Base-by-base conservation (phyloP, 2,888 invertebrate species). In the Trissoscelio sp. region DNA sequence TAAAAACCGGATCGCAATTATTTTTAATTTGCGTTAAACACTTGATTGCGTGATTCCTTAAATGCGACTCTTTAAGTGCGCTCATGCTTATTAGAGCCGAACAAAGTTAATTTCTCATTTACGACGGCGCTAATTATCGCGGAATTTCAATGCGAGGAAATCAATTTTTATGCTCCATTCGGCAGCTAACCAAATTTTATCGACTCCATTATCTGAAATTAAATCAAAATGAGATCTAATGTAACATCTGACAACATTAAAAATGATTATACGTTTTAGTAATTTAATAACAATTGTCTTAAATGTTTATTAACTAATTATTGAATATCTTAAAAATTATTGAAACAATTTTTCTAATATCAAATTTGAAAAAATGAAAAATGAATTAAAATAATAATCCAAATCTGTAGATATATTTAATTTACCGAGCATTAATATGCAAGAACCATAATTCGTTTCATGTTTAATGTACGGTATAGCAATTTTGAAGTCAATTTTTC, bases 1-100 rank as follows among this genome's bases (percentile, higher is more conserved):
- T 7, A 64, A 74, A 66, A 74, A 74, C 67, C 69, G 51, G 77
- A 48, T 62, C 42, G 53, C 37, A 60, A 77, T 69, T 69, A 77
- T 69, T 77, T 69, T 69, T 67, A 75, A 75, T 66, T 75, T 24
- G 31, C 60, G 39, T 70, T 58, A 70, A 70, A 48, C 55, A 34
- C 37, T 42, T 7, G 53, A 62, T 62, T 16, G 60, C 37, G 58
- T 70, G 53, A 73, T 53, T 20, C 44, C 44, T 51, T 51, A 44
- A 73, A 51, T 51, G 11, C 24, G 28, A 42, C 46, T 44, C 18
- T 55, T 55, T 20, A 31, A 31, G 22, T 42, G 28, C 55, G 39
- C 42, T 11, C 46, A 24, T 57, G 16, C 69, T 44, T 44, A 57
- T 57, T 57, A 44, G 22, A 28, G 7, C 18, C 22, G 11, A 24